Evolutionary conservation across 2,113 vertebrate genomes (phyloP), one percentile per base, ranked within the genome.

Genomic region (Pollachius pollachius): DNA sequence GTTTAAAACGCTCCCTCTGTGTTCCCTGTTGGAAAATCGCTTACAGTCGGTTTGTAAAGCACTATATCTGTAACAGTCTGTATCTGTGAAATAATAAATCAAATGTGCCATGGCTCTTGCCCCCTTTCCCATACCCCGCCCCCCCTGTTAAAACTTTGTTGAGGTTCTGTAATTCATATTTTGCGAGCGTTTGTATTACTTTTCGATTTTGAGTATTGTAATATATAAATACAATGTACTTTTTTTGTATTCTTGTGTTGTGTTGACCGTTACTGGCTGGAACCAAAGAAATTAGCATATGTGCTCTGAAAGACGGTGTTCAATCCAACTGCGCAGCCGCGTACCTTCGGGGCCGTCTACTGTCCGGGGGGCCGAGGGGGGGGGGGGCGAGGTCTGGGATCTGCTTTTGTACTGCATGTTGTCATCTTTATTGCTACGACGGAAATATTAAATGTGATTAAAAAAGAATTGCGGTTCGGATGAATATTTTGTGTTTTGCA

Each of bases 351-450:
- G 12, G 9, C 6, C 41, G 41, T 48, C 9, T 11, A 48, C 41
- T 48, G 41, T 48, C 41, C 9, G 41, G 6, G 84, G 85, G 81
- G 85, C 85, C 84, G 88, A 84, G 71, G 79, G 83, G 79, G 79
- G 83, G 79, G 84, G 67, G 81, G 73, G 67, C 60, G 72, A 79
- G 79, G 66, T 88, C 80, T 86, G 79, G 73, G 82, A 70, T 71
- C 85, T 79, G 91, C 91, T 89, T 92, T 92, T 91, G 86, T 92
- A 89, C 89, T 77, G 85, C 75, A 83, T 91, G 90, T 91, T 79
- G 77, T 94, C 86, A 91, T 48, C 41, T 11, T 48, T 48, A 48
- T 48, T 48, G 41, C 41, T 48, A 48, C 9, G 41, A 48, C 9
- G 41, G 7, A 48, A 48, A 48, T 9, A 48, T 73, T 89, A 90